These are phyloP conservation scores for Monomorium pharaonis DNA, from an alignment of 1,140 invertebrate genomes.

Conservation along the genomic window DNA sequence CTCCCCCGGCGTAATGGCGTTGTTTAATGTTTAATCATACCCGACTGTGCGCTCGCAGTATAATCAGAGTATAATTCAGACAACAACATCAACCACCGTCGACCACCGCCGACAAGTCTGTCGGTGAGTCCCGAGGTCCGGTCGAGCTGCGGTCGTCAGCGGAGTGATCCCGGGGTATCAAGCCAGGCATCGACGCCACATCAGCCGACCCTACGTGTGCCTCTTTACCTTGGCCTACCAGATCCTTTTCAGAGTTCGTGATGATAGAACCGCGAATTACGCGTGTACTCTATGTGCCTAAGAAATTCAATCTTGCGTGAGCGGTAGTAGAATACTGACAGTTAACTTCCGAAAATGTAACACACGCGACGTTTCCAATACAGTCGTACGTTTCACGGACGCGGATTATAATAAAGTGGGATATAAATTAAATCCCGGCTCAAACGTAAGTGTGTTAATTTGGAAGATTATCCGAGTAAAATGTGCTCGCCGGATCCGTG, in stretches of 20 bases:
- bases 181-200: constrained; percentile 47
- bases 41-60: constrained; percentile 79
- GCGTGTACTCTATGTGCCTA: neutral
- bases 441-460: neutral
- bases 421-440: neutral
- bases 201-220: constrained; percentile 77
- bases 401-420: neutral
- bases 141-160: constrained; percentile 74
- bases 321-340: neutral
- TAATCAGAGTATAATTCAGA: constrained; percentile 85
- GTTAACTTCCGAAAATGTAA: constrained; percentile 7
- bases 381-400: neutral
- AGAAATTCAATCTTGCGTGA: constrained; percentile 17
- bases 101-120: constrained; percentile 52
- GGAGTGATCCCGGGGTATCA: neutral
- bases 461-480: neutral
- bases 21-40: constrained; percentile 85
- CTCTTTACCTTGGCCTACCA: constrained; percentile 76
- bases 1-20: constrained; percentile 81
- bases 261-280: constrained; percentile 48
- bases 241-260: neutral
- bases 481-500: neutral
- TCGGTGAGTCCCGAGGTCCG: constrained; percentile 61
- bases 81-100: constrained; percentile 80
- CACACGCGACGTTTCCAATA: neutral